phyloP scores from a whole-genome alignment of 2,888 invertebrate species.

The Stenichneumon culpator region DNA sequence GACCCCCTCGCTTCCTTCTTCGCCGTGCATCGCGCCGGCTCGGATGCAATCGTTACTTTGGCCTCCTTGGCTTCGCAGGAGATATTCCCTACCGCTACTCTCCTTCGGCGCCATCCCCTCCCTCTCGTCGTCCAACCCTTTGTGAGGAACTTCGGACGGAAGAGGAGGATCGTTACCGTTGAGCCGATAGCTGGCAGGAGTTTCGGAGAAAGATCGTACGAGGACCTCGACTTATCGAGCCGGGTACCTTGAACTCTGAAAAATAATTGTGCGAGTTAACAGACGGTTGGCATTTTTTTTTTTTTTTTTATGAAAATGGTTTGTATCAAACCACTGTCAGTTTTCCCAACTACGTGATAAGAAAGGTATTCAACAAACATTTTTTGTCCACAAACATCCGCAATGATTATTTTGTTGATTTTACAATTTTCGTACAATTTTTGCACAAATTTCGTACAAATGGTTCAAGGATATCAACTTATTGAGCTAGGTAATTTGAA shows the following conservation, averaged over 20 bases:
- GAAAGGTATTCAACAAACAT: too few species aligned
- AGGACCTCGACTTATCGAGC: conserved; percentile 24
- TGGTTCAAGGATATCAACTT: conserved; percentile 26
- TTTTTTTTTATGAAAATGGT: too few species aligned
- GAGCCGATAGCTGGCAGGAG: conserved; percentile 22
- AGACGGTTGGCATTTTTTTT: too few species aligned
- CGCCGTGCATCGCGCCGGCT: conserved; percentile 70
- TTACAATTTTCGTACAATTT: too few species aligned
- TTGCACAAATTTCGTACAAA: conserved; percentile 11
- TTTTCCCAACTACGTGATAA: too few species aligned
- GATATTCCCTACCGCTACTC: conserved; percentile 51
- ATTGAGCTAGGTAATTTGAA: neutral
- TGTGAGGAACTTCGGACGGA: neutral
- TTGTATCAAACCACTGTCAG: too few species aligned
- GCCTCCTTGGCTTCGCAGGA: conserved; percentile 48
- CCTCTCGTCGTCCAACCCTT: neutral
- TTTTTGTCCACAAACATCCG: too few species aligned
- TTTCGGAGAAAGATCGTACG: conserved; percentile 31
- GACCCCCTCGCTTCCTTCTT: conserved; percentile 52
- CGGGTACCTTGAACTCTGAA: neutral
- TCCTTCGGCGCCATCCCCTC: conserved; percentile 43
- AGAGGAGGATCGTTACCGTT: conserved; percentile 5
- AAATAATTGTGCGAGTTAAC: neutral
- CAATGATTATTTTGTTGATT: too few species aligned
- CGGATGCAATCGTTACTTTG: conserved; percentile 80